Percentiles rank a stretch among this genome's conserved stretches.
Evolutionary conservation across 2,888 invertebrate species (phyloP).

Genomic region (Chesias legatella): DNA sequence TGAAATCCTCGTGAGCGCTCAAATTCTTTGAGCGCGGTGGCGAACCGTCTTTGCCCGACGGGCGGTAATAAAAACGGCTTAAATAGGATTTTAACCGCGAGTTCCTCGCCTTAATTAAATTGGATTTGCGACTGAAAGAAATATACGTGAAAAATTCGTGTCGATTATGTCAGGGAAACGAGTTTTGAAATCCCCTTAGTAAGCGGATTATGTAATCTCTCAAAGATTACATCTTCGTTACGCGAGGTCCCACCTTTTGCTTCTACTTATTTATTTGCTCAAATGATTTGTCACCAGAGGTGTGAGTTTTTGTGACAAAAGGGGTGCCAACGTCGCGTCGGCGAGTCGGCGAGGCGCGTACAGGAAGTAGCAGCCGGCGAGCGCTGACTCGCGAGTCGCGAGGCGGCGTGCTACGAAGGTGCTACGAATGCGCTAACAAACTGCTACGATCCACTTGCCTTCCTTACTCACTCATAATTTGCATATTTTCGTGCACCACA

Average conservation of each 20-base stretch:
- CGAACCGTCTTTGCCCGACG: slow-evolving; percentile 76
- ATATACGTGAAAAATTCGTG: slow-evolving; percentile 78
- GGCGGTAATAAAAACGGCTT: slow-evolving; percentile 80
- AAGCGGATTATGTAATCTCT: slow-evolving; percentile 59
- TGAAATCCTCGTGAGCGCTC: slow-evolving; percentile 69
- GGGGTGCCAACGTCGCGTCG: slow-evolving; percentile 12
- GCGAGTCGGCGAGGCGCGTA: slow-evolving; percentile 20
- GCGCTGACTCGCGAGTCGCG: slow-evolving; percentile 11
- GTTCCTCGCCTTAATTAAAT: slow-evolving; percentile 80
- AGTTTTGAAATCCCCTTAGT: slow-evolving; percentile 65
- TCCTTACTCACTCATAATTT: slow-evolving; percentile 28
- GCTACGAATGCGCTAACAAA: slow-evolving; percentile 24
- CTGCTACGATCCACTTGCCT: slow-evolving; percentile 26
- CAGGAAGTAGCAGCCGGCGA: slow-evolving; percentile 64
- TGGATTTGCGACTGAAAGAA: slow-evolving; percentile 79
- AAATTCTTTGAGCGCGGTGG: slow-evolving; percentile 73
- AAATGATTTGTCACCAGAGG: slow-evolving; percentile 27
- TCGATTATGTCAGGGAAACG: slow-evolving; percentile 73
- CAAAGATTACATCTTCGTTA: slow-evolving; percentile 48
- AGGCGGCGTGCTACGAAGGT: slow-evolving; percentile 21
- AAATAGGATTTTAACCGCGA: slow-evolving; percentile 80
- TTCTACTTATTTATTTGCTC: slow-evolving; percentile 33
- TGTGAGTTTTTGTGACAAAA: slow-evolving; percentile 32
- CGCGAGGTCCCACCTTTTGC: slow-evolving; percentile 36
- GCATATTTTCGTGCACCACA: slow-evolving; percentile 20